These are phyloP conservation scores for Acridotheres tristis DNA, from an alignment of 2,797 vertebrate species.

Conservation along the genomic window DNA sequence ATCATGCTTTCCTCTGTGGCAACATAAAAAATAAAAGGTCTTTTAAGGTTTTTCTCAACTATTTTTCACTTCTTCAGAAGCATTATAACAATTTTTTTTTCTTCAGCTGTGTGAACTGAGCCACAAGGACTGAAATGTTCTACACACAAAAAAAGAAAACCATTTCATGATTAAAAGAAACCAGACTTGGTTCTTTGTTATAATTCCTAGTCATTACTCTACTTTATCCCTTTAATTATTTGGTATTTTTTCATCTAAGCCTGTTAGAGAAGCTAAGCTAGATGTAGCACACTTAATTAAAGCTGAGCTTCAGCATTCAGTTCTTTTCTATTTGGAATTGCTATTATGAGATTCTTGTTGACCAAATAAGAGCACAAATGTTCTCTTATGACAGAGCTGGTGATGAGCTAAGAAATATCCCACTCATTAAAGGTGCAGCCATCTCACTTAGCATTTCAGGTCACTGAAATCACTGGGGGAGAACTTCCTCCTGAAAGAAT, in stretches of 20 bases:
- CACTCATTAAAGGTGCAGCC: not conserved
- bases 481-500: not conserved
- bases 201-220: not conserved
- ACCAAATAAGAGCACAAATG: not conserved
- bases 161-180: not conserved
- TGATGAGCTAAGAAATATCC: not conserved
- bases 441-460: not conserved
- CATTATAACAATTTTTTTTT: not conserved
- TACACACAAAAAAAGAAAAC: not conserved
- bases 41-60: not conserved
- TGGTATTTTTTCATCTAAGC: not conserved
- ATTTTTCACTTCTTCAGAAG: not conserved
- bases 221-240: not conserved
- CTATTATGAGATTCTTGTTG: not conserved
- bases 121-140: not conserved
- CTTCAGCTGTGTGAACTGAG: not conserved
- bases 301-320: not conserved
- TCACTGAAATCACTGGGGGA: not conserved
- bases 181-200: not conserved
- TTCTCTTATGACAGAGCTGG: not conserved
- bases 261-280: not conserved
- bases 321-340: not conserved
- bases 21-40: not conserved
- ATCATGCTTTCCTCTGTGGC: not conserved
- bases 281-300: not conserved